Conservation (phyloP, 2,797 vertebrate genomes). For the Potorous gilbertii region DNA sequence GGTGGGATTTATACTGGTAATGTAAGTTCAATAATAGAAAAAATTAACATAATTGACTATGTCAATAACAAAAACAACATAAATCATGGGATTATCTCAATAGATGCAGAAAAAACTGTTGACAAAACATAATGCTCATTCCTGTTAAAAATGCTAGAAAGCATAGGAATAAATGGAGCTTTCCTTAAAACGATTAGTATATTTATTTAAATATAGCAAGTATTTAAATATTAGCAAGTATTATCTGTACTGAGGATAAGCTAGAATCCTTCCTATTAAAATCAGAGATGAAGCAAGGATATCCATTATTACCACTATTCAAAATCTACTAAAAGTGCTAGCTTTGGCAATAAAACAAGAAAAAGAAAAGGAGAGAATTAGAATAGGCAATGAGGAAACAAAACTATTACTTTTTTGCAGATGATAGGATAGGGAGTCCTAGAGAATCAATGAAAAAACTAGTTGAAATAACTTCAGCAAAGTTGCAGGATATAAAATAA, state of each 20-base stretch:
- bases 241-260: neutral
- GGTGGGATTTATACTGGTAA: neutral
- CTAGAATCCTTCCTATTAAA: neutral
- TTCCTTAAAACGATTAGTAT: too few relatives aligned
- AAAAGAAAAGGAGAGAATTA: neutral
- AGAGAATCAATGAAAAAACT: neutral
- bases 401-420: neutral
- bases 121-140: too few relatives aligned
- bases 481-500: neutral
- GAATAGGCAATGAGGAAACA: neutral
- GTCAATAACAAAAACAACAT: too few relatives aligned
- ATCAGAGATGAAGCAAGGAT: neutral
- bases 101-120: too few relatives aligned
- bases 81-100: too few relatives aligned
- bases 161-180: too few relatives aligned
- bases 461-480: neutral
- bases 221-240: neutral
- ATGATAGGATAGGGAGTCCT: neutral
- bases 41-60: too few relatives aligned
- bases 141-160: too few relatives aligned
- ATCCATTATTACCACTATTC: neutral
- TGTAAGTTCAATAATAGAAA: too few relatives aligned
- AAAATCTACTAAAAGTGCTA: neutral
- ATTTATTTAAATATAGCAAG: too few relatives aligned
- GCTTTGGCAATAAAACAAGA: neutral